Evolutionary conservation across 2,888 invertebrate genomes (phyloP).

Genomic region (Aphrophora alni): DNA sequence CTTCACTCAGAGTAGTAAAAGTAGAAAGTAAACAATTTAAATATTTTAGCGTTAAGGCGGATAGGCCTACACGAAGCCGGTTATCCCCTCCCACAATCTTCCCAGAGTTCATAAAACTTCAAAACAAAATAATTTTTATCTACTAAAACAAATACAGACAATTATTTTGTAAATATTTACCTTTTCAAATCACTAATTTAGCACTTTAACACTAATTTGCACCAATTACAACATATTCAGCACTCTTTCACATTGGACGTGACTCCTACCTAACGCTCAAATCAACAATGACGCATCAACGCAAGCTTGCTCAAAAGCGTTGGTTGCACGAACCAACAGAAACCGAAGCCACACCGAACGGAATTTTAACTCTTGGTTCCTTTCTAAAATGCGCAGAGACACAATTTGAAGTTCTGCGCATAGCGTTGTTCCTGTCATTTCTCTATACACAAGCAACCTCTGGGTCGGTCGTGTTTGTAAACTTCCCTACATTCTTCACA

Average conservation of each 20-base stretch:
- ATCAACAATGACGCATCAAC: conserved; percentile 32
- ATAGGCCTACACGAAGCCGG: no score
- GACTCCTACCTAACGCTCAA: background rate
- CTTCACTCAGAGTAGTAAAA: no score
- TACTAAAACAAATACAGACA: background rate
- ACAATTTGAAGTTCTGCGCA: conserved; percentile 34
- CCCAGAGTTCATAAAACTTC: no score
- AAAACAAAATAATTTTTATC: background rate
- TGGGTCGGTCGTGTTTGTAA: background rate
- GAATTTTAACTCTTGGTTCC: conserved; percentile 31
- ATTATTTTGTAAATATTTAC: no score
- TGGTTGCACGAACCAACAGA: conserved; percentile 11
- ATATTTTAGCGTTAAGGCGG: no score
- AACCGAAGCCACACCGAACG: conserved; percentile 28
- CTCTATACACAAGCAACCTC: background rate
- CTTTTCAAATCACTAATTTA: background rate
- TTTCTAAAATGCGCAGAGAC: conserved; percentile 33
- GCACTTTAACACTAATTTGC: background rate
- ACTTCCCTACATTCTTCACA: background rate
- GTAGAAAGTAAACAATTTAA: no score
- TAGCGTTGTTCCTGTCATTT: background rate
- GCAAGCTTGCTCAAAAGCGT: conserved; percentile 26
- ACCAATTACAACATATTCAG: conserved; percentile 15
- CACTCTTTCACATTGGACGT: background rate
- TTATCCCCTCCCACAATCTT: no score